These are phyloP conservation scores for Platyura marginata DNA, from an alignment of 1,140 invertebrate species.

Conservation along the genomic window DNA sequence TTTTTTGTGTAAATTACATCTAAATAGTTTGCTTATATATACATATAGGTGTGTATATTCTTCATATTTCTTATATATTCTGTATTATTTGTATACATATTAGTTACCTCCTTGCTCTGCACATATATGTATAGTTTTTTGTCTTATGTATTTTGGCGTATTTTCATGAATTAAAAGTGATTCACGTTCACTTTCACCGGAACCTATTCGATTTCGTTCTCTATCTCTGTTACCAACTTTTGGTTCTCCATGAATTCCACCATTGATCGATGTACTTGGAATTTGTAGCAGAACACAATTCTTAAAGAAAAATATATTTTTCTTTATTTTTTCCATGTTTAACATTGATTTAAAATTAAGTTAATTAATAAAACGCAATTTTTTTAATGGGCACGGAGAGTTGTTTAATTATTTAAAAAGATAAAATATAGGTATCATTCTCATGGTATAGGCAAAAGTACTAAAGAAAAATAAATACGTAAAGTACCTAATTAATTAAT, in stretches of 20 bases:
- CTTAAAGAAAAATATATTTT: not conserved
- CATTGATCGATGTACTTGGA: slow-evolving; percentile 24
- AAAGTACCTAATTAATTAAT: too few species aligned
- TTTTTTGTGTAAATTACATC: slow-evolving; percentile 26
- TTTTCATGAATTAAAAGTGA: slow-evolving; percentile 27
- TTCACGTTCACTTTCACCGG: slow-evolving; percentile 30
- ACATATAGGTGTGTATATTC: too few species aligned
- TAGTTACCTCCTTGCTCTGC: slow-evolving; percentile 14
- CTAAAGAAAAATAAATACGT: too few species aligned
- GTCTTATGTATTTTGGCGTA: slow-evolving; percentile 14
- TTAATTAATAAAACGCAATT: too few species aligned
- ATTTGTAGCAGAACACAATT: slow-evolving; percentile 3
- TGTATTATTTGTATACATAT: not conserved
- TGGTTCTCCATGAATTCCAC: slow-evolving; percentile 25
- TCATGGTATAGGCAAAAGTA: too few species aligned
- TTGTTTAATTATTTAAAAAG: too few species aligned
- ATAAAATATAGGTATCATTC: too few species aligned
- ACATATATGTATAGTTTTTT: slow-evolving; percentile 17
- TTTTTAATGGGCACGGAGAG: too few species aligned
- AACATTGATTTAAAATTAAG: too few species aligned
- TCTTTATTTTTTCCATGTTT: too few species aligned
- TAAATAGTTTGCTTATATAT: too few species aligned
- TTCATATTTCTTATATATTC: too few species aligned
- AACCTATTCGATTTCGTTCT: slow-evolving; percentile 24
- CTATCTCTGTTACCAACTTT: slow-evolving; percentile 28